Evolutionary conservation across 2,888 invertebrate genomes (phyloP), one percentile per base, ranked within the genome.

Genomic region (Heliconius ismenius): DNA sequence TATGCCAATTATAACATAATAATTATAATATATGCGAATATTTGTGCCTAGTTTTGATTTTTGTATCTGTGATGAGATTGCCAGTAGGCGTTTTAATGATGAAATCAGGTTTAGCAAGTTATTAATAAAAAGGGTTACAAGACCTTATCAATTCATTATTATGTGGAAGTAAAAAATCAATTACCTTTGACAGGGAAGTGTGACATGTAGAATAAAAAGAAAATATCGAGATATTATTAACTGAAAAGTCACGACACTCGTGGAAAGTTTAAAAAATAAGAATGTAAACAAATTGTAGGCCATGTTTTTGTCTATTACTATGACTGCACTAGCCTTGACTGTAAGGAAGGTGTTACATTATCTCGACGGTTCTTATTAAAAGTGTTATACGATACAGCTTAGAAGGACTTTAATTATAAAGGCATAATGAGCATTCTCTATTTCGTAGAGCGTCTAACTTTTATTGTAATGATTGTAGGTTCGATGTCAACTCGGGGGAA

Each of bases 351-450:
- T 65, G 39, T 24, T 24, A 39, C 24, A n/a, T 24, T 36, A 65
- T 24, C 65, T 65, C 65, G 24, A 36, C 39, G n/a, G 65, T 39
- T n/a, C 36, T 39, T 65, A n/a, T n/a, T 65, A 24, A 65, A n/a
- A n/a, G 24, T 21, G 65, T 39, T 65, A 65, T 65, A 39, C n/a
- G 39, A 65, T 65, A 65, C 39, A n/a, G n/a, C 13, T n/a, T 65
- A 36, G 36, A 65, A 39, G 65, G 65, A 65, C 39, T n/a, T 26
- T 62, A 28, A 62, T n/a, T 26, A 62, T 6, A 62, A 26, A 62
- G 62, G 62, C 26, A 26, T 62, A 26, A 24, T 24, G 15, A 62
- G 24, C 62, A 0, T 15, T 26, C 62, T 62, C 7, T 62, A 11
- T 26, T 60, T 60, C 13, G 18, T 49, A 58, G 3, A 58, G 11